Percentiles rank a stretch among this genome's conserved stretches.
Conservation (phyloP, 1,140 invertebrate genomes). For the Brachionus calyciflorus region DNA sequence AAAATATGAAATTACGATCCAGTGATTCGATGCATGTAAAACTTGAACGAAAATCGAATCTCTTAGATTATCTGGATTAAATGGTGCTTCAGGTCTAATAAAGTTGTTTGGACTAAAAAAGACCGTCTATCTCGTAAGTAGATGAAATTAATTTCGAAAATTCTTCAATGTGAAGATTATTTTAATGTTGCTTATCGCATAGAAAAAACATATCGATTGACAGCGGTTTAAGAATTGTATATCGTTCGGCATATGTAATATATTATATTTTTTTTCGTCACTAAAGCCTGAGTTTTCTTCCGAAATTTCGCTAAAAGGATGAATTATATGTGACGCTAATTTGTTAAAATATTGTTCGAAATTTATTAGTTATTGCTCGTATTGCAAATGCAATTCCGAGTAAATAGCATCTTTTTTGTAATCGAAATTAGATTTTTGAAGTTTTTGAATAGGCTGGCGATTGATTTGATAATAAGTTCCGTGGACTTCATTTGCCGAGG, state of each 20-base stretch:
- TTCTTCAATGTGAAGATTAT: not conserved
- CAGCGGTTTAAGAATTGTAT: not conserved
- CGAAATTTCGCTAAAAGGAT: not conserved
- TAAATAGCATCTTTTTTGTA: not conserved
- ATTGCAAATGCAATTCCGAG: not conserved
- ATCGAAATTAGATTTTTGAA: not conserved
- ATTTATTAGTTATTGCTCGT: not conserved
- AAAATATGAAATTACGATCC: too few species aligned
- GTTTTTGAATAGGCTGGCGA: not conserved
- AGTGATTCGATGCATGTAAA: too few species aligned
- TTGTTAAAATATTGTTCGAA: not conserved
- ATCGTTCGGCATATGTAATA: not conserved
- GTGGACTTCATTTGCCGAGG: not conserved
- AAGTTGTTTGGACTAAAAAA: too few species aligned
- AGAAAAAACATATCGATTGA: not conserved
- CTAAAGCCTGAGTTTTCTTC: not conserved
- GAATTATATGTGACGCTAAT: too few species aligned
- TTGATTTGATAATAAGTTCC: not conserved
- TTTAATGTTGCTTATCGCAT: not conserved
- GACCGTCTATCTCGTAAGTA: too few species aligned
- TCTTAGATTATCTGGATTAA: too few species aligned
- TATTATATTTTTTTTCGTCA: too few species aligned
- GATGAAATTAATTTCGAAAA: not conserved
- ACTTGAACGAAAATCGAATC: too few species aligned
- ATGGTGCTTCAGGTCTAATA: too few species aligned